Evolutionary conservation across 53 echinoderm and acorn worm species (phyloP).

Genomic region (Apostichopus leukothele): DNA sequence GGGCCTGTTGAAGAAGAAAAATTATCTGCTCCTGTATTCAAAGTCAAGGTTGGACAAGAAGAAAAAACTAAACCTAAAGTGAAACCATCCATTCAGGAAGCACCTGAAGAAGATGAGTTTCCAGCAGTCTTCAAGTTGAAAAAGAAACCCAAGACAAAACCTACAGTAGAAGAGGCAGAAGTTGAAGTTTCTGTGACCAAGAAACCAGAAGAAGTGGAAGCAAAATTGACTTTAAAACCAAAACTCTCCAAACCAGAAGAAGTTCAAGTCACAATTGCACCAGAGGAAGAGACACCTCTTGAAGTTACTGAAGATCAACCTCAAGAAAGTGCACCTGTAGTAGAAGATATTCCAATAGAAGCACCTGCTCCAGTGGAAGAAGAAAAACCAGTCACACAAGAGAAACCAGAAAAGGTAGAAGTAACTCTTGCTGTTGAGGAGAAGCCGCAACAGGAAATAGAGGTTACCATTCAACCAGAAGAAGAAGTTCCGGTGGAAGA

Average conservation of each 20-base stretch:
- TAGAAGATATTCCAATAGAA: conserved; percentile 20
- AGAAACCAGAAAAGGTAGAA: conserved; percentile 38
- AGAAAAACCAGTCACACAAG: conserved; percentile 50
- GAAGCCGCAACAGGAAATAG: conserved; percentile 56
- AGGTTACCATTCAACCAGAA: conserved; percentile 50
- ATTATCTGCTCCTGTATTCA: conserved; percentile 7
- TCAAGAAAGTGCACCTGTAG: conserved; percentile 46
- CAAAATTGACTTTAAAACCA: conserved; percentile 41
- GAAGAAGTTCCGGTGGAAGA: conserved; percentile 58
- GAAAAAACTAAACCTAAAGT: conserved; percentile 13
- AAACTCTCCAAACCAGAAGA: conserved; percentile 21
- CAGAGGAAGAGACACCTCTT: conserved; percentile 49
- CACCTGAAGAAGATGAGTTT: conserved; percentile 17
- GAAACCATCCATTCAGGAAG: conserved; percentile 25
- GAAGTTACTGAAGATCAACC: conserved; percentile 58
- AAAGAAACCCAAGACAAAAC: conserved; percentile 28
- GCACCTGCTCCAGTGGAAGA: conserved; percentile 44
- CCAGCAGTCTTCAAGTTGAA: conserved; percentile 34
- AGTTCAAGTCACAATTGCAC: conserved; percentile 52
- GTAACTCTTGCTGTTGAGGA: conserved; percentile 43
- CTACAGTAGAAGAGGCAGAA: not conserved
- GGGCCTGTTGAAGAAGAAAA: conserved; percentile 29
- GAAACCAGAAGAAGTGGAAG: conserved; percentile 42
- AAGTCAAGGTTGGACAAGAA: conserved; percentile 11
- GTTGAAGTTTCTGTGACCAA: conserved; percentile 15